Evolutionary conservation across 1,140 invertebrate genomes (phyloP).

Genomic region (Pissodes strobi): DNA sequence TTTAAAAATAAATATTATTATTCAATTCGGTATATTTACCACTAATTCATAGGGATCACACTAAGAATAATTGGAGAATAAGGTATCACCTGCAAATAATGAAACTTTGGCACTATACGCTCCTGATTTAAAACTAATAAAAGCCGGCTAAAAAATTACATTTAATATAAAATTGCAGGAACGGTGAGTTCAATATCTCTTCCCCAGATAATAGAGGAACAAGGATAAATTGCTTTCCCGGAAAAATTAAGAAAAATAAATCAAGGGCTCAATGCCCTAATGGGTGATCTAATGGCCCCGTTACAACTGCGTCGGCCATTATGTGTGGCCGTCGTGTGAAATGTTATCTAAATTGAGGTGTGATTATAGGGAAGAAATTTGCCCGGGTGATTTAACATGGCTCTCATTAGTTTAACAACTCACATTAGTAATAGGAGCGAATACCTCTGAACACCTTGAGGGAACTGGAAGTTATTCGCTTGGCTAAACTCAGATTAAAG

Average conservation of each 20-base stretch:
- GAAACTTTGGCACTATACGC: too few species aligned
- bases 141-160: slow-evolving; percentile 10
- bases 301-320: slow-evolving; percentile 21
- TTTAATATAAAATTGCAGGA: background rate
- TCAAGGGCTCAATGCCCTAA: slow-evolving; percentile 19
- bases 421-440: slow-evolving; percentile 11
- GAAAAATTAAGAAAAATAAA: slow-evolving; percentile 26
- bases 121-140: too few species aligned
- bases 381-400: slow-evolving; percentile 15
- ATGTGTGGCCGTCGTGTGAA: slow-evolving; percentile 9
- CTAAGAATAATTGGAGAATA: too few species aligned
- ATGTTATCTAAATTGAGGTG: slow-evolving; percentile 23
- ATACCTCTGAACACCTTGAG: too few species aligned
- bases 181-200: slow-evolving; percentile 6
- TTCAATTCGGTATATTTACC: too few species aligned
- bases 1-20: too few species aligned
- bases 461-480: too few species aligned
- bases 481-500: too few species aligned
- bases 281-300: slow-evolving; percentile 17
- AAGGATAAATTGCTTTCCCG: background rate
- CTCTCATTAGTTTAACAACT: slow-evolving; percentile 21
- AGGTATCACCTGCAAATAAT: too few species aligned
- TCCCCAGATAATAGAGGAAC: background rate
- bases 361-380: slow-evolving; percentile 14
- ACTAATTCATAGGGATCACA: too few species aligned